Evolutionary conservation across 2,797 vertebrate species (phyloP).

Genomic region (Aselliscus stoliczkanus): DNA sequence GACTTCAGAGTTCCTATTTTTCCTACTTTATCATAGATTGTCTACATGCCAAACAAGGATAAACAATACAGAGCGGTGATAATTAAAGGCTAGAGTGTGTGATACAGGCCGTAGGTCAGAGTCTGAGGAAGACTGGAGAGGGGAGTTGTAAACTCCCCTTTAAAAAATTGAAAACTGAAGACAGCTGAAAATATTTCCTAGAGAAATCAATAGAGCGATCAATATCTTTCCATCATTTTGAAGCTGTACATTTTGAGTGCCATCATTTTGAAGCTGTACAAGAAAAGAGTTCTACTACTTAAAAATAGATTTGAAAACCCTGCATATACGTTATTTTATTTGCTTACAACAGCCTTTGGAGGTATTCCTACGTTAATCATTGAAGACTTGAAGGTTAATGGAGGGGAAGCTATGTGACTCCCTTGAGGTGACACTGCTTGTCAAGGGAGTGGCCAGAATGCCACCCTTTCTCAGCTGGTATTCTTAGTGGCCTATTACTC

Average conservation of each 20-base stretch:
- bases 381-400: not conserved
- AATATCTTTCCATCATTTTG: not conserved
- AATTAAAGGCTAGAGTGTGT: not conserved
- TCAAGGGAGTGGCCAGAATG: not conserved
- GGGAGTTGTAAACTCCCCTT: not conserved
- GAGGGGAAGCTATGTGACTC: not conserved
- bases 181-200: not conserved
- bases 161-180: constrained; percentile 2
- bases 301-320: not conserved
- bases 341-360: not conserved
- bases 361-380: not conserved
- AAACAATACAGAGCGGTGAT: not conserved
- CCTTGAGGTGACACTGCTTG: not conserved
- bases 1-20: not conserved
- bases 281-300: not conserved
- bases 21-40: not conserved
- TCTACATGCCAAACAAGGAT: not conserved
- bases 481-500: not conserved
- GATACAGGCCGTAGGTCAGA: not conserved
- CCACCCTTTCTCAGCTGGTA: not conserved
- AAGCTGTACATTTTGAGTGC: not conserved
- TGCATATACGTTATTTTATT: not conserved
- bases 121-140: not conserved
- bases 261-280: not conserved
- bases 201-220: not conserved